Base-by-base conservation (phyloP, 2,888 invertebrate genomes). In the Tromatobia lineatoria region DNA sequence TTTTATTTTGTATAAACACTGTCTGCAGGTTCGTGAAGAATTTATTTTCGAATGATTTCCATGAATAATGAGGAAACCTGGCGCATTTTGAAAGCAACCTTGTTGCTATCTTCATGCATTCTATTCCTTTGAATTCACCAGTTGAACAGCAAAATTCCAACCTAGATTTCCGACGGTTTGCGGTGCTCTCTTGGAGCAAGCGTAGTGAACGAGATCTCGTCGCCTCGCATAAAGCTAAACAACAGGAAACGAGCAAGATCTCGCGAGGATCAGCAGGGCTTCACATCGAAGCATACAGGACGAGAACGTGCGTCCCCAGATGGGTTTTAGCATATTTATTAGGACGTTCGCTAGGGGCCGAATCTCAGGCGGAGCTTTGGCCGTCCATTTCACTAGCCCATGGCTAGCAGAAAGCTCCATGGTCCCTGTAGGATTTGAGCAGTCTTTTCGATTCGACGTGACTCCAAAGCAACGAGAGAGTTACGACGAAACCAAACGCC, bases 291-390 rank as follows among this genome's bases (percentile, higher is more conserved):
- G 54, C 52, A 23, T 23, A 23, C 52, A 11, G 52, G 13, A 25
- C n/a, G 54, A 3, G 54, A 13, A 57, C 54, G 42, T 54, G 38
- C 54, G 38, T 69, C 50, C 54, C 57, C n/a, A 45, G 71, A 59
- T 57, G 71, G 59, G 25, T 42, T 73, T 73, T 73, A 73, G 71
- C 71, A 73, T 73, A 75, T 66, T 66, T 64, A 66, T 66, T 64
- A 54, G 75, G 29, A 75, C 38, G 34, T 38, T 38, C 34, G 45
- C 38, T 50, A n/a, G n/a, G 18, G 64, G 50, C 38, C 34, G 38
- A 34, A 64, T 75, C 54, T 64, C 64, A 50, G 59, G 64, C n/a
- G 10, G 64, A 50, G 38, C 75, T 64, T n/a, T 6, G 15, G 29
- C 59, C 29, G 34, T 59, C n/a, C 75, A 50, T 64, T 75, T 50